Evolutionary conservation across 2,888 invertebrate genomes (phyloP).

Genomic region (Calliscelio sp.): DNA sequence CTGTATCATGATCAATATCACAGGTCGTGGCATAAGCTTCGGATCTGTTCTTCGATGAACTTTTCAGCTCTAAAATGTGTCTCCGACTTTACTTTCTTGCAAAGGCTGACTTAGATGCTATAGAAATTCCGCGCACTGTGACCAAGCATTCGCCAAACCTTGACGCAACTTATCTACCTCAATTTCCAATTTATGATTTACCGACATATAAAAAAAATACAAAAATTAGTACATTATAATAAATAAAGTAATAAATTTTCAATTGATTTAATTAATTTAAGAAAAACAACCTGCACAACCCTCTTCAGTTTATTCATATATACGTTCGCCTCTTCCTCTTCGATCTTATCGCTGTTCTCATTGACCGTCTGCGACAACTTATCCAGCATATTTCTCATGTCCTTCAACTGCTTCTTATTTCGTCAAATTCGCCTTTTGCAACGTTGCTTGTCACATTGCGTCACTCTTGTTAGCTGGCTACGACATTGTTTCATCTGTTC

Average conservation of each 20-base stretch:
- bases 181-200: conserved; percentile 76
- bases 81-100: conserved; percentile 76
- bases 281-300: conserved; percentile 76
- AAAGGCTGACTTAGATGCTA: conserved; percentile 62
- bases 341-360: conserved; percentile 40
- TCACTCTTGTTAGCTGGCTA: too few relatives aligned
- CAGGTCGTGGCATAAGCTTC: too few relatives aligned
- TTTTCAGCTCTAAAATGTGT: too few relatives aligned
- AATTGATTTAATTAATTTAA: too few relatives aligned
- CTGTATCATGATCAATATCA: too few relatives aligned
- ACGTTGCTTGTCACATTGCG: too few relatives aligned
- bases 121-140: conserved; percentile 82
- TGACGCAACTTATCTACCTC: conserved; percentile 81
- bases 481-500: too few relatives aligned
- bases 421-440: conserved; percentile 80
- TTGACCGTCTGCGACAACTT: conserved; percentile 78
- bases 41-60: too few relatives aligned
- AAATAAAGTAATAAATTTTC: too few relatives aligned
- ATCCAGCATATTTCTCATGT: conserved; percentile 83
- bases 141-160: conserved; percentile 82
- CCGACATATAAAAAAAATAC: too few relatives aligned
- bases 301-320: conserved; percentile 74
- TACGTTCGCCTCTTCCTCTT: conserved; percentile 52
- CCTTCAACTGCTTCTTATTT: conserved; percentile 84
- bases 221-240: too few relatives aligned